Conservation (phyloP, 2,113 vertebrate species). For the Nesogale talazaci region DNA sequence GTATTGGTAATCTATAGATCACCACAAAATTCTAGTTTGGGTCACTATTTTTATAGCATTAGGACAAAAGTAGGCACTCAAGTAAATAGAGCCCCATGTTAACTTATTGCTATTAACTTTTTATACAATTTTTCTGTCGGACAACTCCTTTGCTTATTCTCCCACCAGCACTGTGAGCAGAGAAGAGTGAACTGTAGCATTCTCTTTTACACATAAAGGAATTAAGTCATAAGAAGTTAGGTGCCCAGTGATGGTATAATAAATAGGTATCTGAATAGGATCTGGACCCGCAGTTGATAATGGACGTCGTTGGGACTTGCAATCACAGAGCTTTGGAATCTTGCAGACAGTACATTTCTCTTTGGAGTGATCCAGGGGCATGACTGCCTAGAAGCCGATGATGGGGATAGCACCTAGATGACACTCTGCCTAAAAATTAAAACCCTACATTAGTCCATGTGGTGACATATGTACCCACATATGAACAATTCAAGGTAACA, state of each 20-base stretch:
- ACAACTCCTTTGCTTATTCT: conserved; percentile 41
- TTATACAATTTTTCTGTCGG: not conserved
- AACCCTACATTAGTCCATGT: not conserved
- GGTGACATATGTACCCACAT: not conserved
- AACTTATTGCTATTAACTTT: not conserved
- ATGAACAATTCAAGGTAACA: not conserved
- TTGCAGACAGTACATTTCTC: not conserved
- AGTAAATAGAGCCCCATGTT: not conserved
- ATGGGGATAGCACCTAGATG: not conserved
- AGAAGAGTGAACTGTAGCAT: not conserved
- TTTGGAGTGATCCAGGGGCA: not conserved
- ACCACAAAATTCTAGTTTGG: not conserved
- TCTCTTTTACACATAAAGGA: not conserved
- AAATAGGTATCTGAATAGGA: not conserved
- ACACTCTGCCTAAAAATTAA: not conserved
- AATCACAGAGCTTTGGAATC: not conserved
- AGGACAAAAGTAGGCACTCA: not conserved
- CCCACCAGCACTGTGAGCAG: not conserved
- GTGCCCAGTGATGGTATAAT: not conserved
- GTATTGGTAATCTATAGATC: not conserved
- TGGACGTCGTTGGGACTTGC: not conserved
- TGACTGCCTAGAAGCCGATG: not conserved
- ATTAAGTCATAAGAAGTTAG: not conserved
- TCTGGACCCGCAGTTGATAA: not conserved
- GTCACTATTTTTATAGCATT: not conserved